Conservation (phyloP, 2,888 invertebrate species). For the Pimpla rufipes region DNA sequence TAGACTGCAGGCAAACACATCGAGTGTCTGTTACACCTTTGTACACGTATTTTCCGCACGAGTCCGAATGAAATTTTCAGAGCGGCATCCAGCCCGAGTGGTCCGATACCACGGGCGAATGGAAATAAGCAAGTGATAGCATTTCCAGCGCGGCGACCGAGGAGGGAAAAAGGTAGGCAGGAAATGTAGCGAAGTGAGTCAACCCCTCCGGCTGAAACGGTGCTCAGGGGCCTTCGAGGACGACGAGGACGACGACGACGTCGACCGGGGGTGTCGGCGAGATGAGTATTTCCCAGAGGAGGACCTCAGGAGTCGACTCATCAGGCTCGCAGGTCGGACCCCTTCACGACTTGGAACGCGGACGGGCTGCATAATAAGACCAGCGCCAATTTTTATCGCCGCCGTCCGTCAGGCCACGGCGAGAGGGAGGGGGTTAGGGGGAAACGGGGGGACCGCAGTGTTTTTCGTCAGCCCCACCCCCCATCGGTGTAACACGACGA, state of each 20-base stretch:
- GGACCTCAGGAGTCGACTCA: slow-evolving; percentile 79
- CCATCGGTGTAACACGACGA: slow-evolving; percentile 10
- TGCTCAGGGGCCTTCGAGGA: slow-evolving; percentile 52
- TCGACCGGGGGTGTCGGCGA: slow-evolving; percentile 30
- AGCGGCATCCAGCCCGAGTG: neutral
- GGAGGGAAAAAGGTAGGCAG: slow-evolving; percentile 18
- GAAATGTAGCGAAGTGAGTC: slow-evolving; percentile 53
- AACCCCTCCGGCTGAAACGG: slow-evolving; percentile 46
- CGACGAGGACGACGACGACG: slow-evolving; percentile 45
- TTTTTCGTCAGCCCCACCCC: slow-evolving; percentile 40
- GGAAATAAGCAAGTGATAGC: slow-evolving; percentile 19
- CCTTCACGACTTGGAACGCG: slow-evolving; percentile 73
- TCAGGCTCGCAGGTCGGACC: slow-evolving; percentile 76
- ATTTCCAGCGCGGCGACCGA: neutral
- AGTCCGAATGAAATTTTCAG: neutral
- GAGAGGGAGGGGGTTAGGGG: slow-evolving; percentile 24
- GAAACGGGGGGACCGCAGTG: slow-evolving; percentile 9
- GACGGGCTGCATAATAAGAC: slow-evolving; percentile 82
- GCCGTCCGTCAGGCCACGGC: slow-evolving; percentile 36
- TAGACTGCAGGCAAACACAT: neutral
- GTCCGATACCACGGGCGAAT: slow-evolving; percentile 5
- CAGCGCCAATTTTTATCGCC: slow-evolving; percentile 79
- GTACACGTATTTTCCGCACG: neutral
- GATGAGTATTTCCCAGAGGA: slow-evolving; percentile 84
- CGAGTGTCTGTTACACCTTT: neutral